A percentile compares a stretch with the other conserved stretches of the same genome.
phyloP scores from a whole-genome alignment of 2,888 invertebrate genomes.

The Agrotis segetum region DNA sequence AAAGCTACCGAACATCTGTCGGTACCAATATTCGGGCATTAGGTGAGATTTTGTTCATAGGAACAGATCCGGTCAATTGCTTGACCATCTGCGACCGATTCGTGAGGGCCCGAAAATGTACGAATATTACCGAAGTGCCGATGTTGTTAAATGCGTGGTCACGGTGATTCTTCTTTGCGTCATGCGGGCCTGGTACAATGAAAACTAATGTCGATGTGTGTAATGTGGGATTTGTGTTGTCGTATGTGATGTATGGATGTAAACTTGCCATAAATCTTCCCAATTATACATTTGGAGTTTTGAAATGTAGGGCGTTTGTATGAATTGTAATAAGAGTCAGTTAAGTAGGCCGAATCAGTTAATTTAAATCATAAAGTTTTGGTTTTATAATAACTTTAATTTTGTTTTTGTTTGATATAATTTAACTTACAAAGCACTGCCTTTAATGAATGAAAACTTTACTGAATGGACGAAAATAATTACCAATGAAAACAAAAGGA shows the following conservation, averaged over 20 bases:
- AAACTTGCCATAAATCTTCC: conserved; percentile 54
- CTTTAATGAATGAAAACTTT: background rate
- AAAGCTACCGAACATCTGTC: conserved; percentile 77
- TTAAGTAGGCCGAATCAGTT: conserved; percentile 11
- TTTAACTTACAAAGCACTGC: background rate
- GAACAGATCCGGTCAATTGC: conserved; percentile 83
- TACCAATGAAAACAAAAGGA: conserved; percentile 6
- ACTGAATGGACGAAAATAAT: background rate
- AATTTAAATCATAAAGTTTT: conserved; percentile 18
- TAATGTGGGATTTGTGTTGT: conserved; percentile 56
- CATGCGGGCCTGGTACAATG: conserved; percentile 53
- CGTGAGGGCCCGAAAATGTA: conserved; percentile 59
- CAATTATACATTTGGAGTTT: conserved; percentile 36
- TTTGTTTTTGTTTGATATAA: conserved; percentile 14
- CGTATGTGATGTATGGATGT: conserved; percentile 38
- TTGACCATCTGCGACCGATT: conserved; percentile 84
- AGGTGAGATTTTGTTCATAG: conserved; percentile 82
- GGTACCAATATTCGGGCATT: conserved; percentile 77
- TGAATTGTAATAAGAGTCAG: conserved; percentile 25
- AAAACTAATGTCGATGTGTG: conserved; percentile 52
- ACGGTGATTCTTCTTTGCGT: conserved; percentile 70
- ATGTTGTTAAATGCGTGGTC: conserved; percentile 75
- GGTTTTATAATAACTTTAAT: background rate
- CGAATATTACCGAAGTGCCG: conserved; percentile 55
- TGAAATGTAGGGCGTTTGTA: conserved; percentile 26